Evolutionary conservation across 2,113 vertebrate species (phyloP).

Genomic region (Eurypyga helias): DNA sequence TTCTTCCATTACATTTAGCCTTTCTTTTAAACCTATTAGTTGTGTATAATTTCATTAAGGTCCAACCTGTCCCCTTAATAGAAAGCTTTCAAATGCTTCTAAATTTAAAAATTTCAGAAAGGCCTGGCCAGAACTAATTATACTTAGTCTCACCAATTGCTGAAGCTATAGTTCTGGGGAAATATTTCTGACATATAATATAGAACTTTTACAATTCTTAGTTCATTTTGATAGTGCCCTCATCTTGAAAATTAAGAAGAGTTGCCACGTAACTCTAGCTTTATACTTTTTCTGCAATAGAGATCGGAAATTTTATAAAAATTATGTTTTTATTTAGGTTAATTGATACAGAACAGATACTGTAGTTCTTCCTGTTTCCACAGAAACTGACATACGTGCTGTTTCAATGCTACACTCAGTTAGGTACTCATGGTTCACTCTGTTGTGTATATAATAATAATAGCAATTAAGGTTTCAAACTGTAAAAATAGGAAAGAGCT

Average conservation of each 20-base stretch:
- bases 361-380: background rate
- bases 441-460: background rate
- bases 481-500: background rate
- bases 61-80: background rate
- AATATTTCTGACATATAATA: background rate
- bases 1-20: background rate
- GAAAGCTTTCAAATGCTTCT: background rate
- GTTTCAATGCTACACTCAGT: background rate
- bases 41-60: background rate
- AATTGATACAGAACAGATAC: background rate
- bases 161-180: background rate
- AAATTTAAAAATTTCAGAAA: background rate
- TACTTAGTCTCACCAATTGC: background rate
- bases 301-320: background rate
- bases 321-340: background rate
- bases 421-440: background rate
- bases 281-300: background rate
- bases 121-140: background rate
- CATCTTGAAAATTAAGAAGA: background rate
- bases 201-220: background rate
- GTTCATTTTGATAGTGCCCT: background rate
- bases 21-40: conserved; percentile 29
- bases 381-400: background rate
- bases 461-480: background rate
- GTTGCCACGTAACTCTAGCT: background rate